phyloP scores from a whole-genome alignment of 2,113 vertebrate species.

The Stictonetta naevosa region DNA sequence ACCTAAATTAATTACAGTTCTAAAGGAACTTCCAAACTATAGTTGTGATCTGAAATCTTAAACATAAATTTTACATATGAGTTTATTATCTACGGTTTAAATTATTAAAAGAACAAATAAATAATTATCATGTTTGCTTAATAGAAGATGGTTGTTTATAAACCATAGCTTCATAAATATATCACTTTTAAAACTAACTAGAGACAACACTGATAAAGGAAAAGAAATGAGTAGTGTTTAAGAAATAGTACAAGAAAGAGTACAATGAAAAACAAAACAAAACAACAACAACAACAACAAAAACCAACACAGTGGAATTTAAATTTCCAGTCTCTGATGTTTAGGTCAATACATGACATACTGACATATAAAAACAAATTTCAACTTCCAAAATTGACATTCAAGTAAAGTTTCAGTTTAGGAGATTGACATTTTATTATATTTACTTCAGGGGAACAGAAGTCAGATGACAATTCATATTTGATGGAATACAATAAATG shows the following conservation, averaged over 20 bases:
- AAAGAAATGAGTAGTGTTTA: background rate
- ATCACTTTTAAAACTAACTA: background rate
- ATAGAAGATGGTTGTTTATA: background rate
- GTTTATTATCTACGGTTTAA: background rate
- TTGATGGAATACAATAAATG: background rate
- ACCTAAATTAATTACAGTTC: background rate
- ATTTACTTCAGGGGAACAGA: slow-evolving; percentile 25
- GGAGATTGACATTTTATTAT: slow-evolving; percentile 31
- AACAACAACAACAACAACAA: too few relatives aligned
- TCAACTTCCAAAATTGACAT: background rate
- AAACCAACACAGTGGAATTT: too few relatives aligned
- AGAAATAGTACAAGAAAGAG: background rate
- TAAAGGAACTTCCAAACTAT: background rate
- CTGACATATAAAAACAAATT: background rate
- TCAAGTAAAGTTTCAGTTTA: background rate
- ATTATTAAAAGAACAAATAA: slow-evolving; percentile 25
- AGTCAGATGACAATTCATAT: slow-evolving; percentile 1
- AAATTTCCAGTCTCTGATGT: background rate
- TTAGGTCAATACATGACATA: background rate
- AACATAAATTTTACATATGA: background rate
- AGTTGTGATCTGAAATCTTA: background rate
- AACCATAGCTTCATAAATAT: background rate
- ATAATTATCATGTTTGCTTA: background rate
- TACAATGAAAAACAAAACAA: background rate
- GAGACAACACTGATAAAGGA: background rate